Evolutionary conservation across 2,888 invertebrate species (phyloP).

Genomic region (Hirtodrosophila histrioides): DNA sequence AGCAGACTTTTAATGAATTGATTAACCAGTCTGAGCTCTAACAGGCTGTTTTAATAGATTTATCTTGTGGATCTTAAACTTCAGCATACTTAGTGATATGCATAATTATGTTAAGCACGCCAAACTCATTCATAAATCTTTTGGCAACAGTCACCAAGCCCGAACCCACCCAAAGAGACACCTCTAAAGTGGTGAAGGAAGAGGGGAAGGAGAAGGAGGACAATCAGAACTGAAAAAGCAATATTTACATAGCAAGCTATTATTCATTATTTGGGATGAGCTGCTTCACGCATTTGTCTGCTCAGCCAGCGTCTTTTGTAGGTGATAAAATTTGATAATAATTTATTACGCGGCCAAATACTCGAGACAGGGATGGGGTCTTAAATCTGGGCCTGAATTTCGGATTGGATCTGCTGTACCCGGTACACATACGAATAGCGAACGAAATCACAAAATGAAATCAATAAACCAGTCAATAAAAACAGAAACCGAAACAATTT

Average conservation of each 20-base stretch:
- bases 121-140: slow-evolving; percentile 71
- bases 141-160: slow-evolving; percentile 34
- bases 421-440: slow-evolving; percentile 20
- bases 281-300: slow-evolving; percentile 64
- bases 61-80: slow-evolving; percentile 43
- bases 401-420: slow-evolving; percentile 1
- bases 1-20: slow-evolving; percentile 15
- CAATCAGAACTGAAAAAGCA: slow-evolving; percentile 21
- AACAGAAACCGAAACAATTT: slow-evolving; percentile 72
- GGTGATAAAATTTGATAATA: slow-evolving; percentile 73
- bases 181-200: background rate
- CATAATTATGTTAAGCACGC: slow-evolving; percentile 68
- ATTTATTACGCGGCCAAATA: slow-evolving; percentile 60
- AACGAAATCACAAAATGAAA: slow-evolving; percentile 70
- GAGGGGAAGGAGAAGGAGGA: background rate
- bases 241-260: slow-evolving; percentile 64
- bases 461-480: slow-evolving; percentile 78
- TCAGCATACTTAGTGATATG: slow-evolving; percentile 29
- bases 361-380: slow-evolving; percentile 18
- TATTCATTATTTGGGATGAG: slow-evolving; percentile 60
- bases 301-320: slow-evolving; percentile 53
- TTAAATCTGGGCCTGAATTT: slow-evolving; percentile 15
- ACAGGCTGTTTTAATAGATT: slow-evolving; percentile 38
- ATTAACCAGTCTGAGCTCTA: background rate
- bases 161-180: slow-evolving; percentile 17